Evolutionary conservation across 1,140 invertebrate genomes (phyloP), one percentile per base, ranked within the genome.

Genomic region (Drosophila yakuba): DNA sequence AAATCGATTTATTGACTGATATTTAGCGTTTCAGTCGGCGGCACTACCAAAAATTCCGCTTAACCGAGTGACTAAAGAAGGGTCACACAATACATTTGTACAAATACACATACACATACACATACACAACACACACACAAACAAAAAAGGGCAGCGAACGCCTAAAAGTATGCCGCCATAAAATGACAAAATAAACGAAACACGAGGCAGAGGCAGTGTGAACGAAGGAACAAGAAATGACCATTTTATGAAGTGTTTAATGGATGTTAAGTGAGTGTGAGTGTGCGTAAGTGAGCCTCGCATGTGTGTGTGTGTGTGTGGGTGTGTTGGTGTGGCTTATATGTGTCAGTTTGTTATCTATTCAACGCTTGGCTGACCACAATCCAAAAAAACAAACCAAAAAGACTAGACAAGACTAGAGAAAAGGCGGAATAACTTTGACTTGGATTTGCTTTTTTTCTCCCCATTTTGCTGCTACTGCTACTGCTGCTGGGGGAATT

Each of bases 161-260:
- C 76, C 76, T 38, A 23, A 78, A 89, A 83, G 66, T 76, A 73
- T 83, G 79, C 79, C 64, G 63, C 71, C 77, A 80, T 88, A 69
- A 86, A 86, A 89, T 71, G 80, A 89, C 63, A 78, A 75, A 84
- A 80, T 71, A 79, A 62, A 84, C 76, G 79, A 80, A 69, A 72
- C 61, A 58, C 44, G 63, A 74, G 45, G 35, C 20, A 28, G 14
- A 51, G 12, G 45, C 50, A 45, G 44, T 50, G 38, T 12, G 48
- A 67, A 20, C 35, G 35, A 71, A n/a, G 64, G 47, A 51, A 72
- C 83, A 79, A 88, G 84, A 89, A 89, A 88, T 88, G 80, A 60
- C 72, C 76, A 89, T 88, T 89, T 88, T 88, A 89, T 88, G 84
- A 88, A 89, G 84, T 89, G 84, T 88, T 89, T 88, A 89, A 88